Evolutionary conservation across 1,140 invertebrate genomes (phyloP), one percentile per base, ranked within the genome.

Genomic region (Drosophila nikananu): DNA sequence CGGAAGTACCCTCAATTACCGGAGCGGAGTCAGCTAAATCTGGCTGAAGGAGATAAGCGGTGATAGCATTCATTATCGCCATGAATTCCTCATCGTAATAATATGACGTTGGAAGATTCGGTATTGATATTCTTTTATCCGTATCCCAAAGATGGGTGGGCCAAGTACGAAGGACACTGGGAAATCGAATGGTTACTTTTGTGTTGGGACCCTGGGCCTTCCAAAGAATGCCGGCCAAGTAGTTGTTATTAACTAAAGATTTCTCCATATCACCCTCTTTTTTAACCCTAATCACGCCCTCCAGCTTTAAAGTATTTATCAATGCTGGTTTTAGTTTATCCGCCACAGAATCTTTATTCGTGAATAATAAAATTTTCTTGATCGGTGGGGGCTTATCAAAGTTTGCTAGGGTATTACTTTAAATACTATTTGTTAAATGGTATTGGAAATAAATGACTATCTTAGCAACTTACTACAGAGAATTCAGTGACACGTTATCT

Each of bases 151-250:
- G 25, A 19, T 55, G n/a, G 8, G 27, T 23, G 5, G 60, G 67
- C 6, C 27, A 35, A 9, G 60, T 65, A 15, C 62, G 61, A 19
- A 66, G 27, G 6, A 23, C n/a, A 30, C 51, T 65, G 15, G 68
- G 61, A 37, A 71, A 71, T 13, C 61, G 30, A 19, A 71, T 48
- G 32, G 39, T 65, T 35, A 71, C 21, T 23, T 48, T 12, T n/a
- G 41, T 44, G 5, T 52, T 1, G 15, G 12, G 8, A 17, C 19
- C n/a, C 1, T 37, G 0, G 1, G 10, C 35, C 21, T 64, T 70
- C 60, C 61, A 71, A 35, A 54, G 7, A 23, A 71, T n/a, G 3
- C 68, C 68, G 19, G n/a, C 66, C 39, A 74, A 39, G 23, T 37
- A 61, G 32, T 55, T 48, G n/a, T 12, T 49, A 12, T 61, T 44